Conservation (phyloP, 2,797 vertebrate genomes). For the Alca torda region DNA sequence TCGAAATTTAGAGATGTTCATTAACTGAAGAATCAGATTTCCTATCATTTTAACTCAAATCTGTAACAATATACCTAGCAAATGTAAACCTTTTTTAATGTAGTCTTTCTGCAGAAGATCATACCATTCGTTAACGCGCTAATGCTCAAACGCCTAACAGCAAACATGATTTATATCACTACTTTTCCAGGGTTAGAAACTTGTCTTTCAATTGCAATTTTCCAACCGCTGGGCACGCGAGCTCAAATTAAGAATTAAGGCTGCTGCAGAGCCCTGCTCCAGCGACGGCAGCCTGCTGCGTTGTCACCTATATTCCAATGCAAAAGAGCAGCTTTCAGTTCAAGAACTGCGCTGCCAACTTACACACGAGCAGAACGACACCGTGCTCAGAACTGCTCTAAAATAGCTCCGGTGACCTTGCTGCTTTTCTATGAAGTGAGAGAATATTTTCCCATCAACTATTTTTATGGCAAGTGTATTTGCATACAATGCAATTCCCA, state of each 20-base stretch:
- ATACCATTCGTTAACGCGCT: neutral
- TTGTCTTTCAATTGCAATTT: neutral
- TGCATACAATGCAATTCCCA: conserved; percentile 66
- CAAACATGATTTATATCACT: neutral
- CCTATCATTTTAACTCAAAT: neutral
- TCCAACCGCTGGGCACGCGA: neutral
- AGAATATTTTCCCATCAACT: conserved; percentile 60
- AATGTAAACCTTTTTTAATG: neutral
- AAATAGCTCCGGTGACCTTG: conserved; percentile 41
- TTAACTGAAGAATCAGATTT: neutral
- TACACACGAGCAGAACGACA: neutral
- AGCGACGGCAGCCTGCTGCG: neutral
- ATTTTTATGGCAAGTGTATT: conserved; percentile 51
- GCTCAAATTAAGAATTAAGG: neutral
- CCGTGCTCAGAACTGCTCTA: conserved; percentile 1
- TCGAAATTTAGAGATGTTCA: neutral
- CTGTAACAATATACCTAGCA: neutral
- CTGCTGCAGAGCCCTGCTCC: neutral
- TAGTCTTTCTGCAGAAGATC: neutral
- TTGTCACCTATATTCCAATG: neutral
- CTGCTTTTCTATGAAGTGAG: conserved; percentile 29
- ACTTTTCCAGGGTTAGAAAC: neutral
- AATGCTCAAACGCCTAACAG: neutral
- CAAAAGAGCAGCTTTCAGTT: neutral
- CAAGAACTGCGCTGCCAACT: neutral